A percentile compares a stretch with the other conserved stretches of the same genome.
These are phyloP conservation scores for Salticus scenicus DNA, from an alignment of 2,888 invertebrate genomes.

Conservation along the genomic window DNA sequence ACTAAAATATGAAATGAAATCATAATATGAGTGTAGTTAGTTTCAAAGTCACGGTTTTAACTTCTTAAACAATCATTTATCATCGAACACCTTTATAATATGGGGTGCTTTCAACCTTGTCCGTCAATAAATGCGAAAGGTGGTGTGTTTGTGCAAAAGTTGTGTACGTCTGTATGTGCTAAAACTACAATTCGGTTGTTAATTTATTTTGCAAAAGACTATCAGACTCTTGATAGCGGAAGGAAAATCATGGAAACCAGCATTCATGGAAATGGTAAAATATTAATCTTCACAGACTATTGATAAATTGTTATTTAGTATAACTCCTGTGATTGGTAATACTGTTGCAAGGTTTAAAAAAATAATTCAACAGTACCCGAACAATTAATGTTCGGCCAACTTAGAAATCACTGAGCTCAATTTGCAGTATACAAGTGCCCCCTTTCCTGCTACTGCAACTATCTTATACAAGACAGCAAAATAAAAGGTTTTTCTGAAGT, in stretches of 20 bases:
- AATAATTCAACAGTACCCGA: conserved; percentile 27
- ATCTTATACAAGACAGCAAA: conserved; percentile 55
- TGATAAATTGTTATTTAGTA: conserved; percentile 37
- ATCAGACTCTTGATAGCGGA: conserved; percentile 45
- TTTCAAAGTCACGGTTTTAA: too few relatives aligned
- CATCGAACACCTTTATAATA: neutral
- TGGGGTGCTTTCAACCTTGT: conserved; percentile 28
- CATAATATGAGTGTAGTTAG: too few relatives aligned
- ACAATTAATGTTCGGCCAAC: conserved; percentile 35
- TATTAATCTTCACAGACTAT: conserved; percentile 10
- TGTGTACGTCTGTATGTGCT: conserved; percentile 26
- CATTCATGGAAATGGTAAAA: conserved; percentile 14
- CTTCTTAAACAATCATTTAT: neutral
- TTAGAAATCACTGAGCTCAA: conserved; percentile 67
- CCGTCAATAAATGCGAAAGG: conserved; percentile 32
- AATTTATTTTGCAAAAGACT: conserved; percentile 55
- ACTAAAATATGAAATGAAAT: too few relatives aligned
- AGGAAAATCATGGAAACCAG: neutral
- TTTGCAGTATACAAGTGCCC: conserved; percentile 69
- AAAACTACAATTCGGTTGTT: conserved; percentile 27
- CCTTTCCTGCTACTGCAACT: conserved; percentile 68
- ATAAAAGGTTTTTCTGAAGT: conserved; percentile 57
- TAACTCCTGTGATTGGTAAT: conserved; percentile 60
- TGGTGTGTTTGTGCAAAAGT: conserved; percentile 30
- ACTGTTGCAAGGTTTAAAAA: conserved; percentile 38